Base-by-base conservation (phyloP, 2,888 invertebrate genomes). In the Drosophila vallismaia region DNA sequence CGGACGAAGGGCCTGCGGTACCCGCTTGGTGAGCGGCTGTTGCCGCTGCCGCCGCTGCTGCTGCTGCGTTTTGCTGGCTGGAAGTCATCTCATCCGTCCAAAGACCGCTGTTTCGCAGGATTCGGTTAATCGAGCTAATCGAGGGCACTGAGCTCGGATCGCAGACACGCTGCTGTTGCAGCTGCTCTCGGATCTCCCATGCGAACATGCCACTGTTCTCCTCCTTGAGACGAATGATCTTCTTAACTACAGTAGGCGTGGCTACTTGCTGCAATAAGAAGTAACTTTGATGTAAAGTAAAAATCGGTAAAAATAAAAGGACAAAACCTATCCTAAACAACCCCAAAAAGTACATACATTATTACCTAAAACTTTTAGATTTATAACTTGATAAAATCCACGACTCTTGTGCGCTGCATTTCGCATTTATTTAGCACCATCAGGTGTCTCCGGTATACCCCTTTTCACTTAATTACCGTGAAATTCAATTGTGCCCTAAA, bases 131-230 rank as follows among this genome's bases (percentile, higher is more conserved):
- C 0, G 97, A 98, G 71, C 97, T 97, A 80, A 98, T 97, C 7
- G 97, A 97, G 0, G 98, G 98, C 79, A 98, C 96, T 71, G 96
- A 95, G 91, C 95, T 96, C 0, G 96, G 96, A 91, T 98, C 98
- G 89, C 98, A 98, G 77, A 98, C 96, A 62, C 97, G 94, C 88
- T 98, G 97, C 48, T 96, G 94, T 57, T 98, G 94, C 74, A 98
- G 93, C 84, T 97, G 95, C 91, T 98, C 96, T 0, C 98, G 93
- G 75, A 98, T 98, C 93, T 98, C 98, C 98, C 98, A 98, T 8
- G 98, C 98, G 91, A 98, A 98, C 95, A 98, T 96, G 4, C 97
- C 97, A 0, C 98, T 98, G 92, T 98, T 98, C 91, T 98, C 97
- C 89, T 97, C 97, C 91, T 98, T 98, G 86, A 97, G 94, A 4